Conservation (phyloP, 1,140 invertebrate genomes). For the Physella acuta region DNA sequence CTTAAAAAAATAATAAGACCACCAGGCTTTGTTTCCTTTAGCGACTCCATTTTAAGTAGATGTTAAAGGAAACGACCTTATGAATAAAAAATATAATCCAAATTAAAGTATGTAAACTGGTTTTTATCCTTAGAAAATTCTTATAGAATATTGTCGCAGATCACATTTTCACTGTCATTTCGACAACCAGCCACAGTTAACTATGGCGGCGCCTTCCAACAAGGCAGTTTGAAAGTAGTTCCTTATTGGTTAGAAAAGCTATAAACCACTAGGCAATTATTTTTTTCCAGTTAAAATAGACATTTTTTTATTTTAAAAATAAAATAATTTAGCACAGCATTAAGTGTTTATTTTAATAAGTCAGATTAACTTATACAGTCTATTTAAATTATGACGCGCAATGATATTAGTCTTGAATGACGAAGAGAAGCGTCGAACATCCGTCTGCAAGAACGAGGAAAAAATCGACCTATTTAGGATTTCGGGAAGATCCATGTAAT, state of each 20-base stretch:
- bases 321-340: neutral
- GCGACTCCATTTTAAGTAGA: too few relatives aligned
- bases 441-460: slow-evolving; percentile 17
- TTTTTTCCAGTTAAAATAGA: neutral
- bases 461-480: too few relatives aligned
- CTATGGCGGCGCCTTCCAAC: slow-evolving; percentile 32
- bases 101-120: too few relatives aligned
- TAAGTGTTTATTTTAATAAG: neutral
- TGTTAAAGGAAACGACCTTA: too few relatives aligned
- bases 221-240: slow-evolving; percentile 36
- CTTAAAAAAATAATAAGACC: too few relatives aligned
- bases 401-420: slow-evolving; percentile 3
- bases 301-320: neutral
- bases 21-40: too few relatives aligned
- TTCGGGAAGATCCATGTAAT: too few relatives aligned
- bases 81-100: too few relatives aligned
- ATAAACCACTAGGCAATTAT: neutral
- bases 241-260: too few relatives aligned
- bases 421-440: slow-evolving; percentile 28
- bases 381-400: slow-evolving; percentile 18
- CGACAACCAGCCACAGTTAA: slow-evolving; percentile 9
- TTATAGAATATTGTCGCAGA: neutral
- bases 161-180: slow-evolving; percentile 10
- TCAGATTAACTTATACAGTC: neutral
- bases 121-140: neutral